These are phyloP conservation scores for Drosophila ochracea DNA, from an alignment of 2,888 invertebrate genomes.

Conservation along the genomic window DNA sequence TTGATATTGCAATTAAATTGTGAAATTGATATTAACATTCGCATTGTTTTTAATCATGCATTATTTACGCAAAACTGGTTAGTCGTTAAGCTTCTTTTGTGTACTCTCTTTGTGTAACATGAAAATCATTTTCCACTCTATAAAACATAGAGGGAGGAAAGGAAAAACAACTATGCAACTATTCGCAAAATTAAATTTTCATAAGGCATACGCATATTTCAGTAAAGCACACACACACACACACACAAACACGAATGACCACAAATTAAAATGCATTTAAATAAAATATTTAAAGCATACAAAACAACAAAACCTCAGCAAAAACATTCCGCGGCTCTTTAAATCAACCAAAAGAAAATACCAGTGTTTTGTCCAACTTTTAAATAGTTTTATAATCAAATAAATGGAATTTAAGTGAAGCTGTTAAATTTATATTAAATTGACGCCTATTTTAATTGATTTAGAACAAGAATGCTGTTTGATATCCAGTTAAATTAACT, in stretches of 20 bases:
- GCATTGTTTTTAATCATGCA: slow-evolving; percentile 40
- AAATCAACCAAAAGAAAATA: slow-evolving; percentile 14
- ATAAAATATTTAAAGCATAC: slow-evolving; percentile 44
- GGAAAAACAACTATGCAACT: slow-evolving; percentile 3
- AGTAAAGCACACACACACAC: slow-evolving; percentile 49
- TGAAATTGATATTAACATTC: slow-evolving; percentile 38
- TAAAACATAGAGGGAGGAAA: slow-evolving; percentile 22
- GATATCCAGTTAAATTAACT: not conserved
- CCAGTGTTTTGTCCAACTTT: not conserved
- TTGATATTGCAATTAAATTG: slow-evolving; percentile 25
- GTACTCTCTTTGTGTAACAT: slow-evolving; percentile 16
- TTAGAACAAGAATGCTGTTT: not conserved
- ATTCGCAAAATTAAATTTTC: slow-evolving; percentile 61
- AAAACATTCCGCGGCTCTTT: slow-evolving; percentile 23
- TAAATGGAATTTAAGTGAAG: slow-evolving; percentile 1
- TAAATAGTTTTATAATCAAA: not conserved
- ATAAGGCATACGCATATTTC: slow-evolving; percentile 43
- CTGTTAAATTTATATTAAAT: not conserved
- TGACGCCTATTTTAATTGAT: not conserved
- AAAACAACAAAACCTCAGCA: slow-evolving; percentile 20
- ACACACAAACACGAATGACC: slow-evolving; percentile 10
- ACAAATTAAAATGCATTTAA: slow-evolving; percentile 58
- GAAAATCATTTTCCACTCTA: slow-evolving; percentile 40
- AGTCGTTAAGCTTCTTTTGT: slow-evolving; percentile 57
- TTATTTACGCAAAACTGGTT: slow-evolving; percentile 58